Percentiles rank a stretch among this genome's conserved stretches.
Conservation (phyloP, 2,797 vertebrate genomes). For the Rhinella marina region DNA sequence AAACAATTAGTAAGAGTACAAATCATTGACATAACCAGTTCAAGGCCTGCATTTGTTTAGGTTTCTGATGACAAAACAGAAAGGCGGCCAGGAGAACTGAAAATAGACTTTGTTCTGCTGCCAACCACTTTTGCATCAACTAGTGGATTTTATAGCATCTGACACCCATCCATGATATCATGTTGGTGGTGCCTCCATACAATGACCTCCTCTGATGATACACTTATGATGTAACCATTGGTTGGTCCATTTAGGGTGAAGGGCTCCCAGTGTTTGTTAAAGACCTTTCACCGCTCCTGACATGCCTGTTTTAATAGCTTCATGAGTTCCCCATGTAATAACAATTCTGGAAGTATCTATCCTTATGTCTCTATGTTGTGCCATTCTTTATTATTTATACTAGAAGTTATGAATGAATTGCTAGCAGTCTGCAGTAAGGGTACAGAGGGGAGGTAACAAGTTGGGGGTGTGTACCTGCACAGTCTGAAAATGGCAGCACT, state of each 20-base stretch:
- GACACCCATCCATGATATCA: background rate
- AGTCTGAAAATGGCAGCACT: too few species aligned
- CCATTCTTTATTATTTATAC: too few species aligned
- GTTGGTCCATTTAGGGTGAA: background rate
- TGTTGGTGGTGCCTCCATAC: background rate
- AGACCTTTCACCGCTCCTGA: too few species aligned
- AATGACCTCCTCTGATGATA: background rate
- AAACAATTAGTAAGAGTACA: slow-evolving; percentile 58
- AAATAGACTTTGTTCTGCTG: background rate
- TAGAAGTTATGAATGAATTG: too few species aligned
- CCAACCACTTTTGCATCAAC: background rate
- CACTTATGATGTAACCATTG: background rate
- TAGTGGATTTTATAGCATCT: background rate
- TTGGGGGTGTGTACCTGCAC: too few species aligned
- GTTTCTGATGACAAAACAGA: slow-evolving; percentile 12
- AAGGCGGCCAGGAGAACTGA: background rate
- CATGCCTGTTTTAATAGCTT: too few species aligned
- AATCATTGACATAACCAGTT: slow-evolving; percentile 55
- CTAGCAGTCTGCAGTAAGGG: too few species aligned
- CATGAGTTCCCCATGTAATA: too few species aligned
- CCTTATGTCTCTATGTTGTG: too few species aligned
- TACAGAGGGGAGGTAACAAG: too few species aligned
- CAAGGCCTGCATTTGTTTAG: background rate
- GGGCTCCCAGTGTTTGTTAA: too few species aligned
- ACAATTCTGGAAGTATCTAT: too few species aligned